Conservation (phyloP, 2,888 invertebrate genomes). For the Ptychoptera albimana region DNA sequence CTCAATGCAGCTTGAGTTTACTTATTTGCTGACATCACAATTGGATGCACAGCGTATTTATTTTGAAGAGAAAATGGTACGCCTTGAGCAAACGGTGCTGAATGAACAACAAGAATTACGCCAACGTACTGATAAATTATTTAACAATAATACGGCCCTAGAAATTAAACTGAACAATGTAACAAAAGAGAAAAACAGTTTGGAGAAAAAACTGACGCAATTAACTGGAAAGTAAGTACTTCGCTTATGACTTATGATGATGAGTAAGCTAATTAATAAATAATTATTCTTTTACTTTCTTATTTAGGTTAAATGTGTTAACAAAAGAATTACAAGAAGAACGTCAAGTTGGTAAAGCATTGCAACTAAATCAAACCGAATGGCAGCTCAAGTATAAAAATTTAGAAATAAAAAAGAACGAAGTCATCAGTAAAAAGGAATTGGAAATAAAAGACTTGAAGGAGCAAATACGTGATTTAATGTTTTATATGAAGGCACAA, state of each 20-base stretch:
- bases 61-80: slow-evolving; percentile 66
- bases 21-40: slow-evolving; percentile 88
- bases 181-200: slow-evolving; percentile 44
- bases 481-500: slow-evolving; percentile 92
- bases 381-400: slow-evolving; percentile 49
- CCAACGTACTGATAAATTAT: slow-evolving; percentile 34
- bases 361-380: slow-evolving; percentile 56
- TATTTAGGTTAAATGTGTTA: slow-evolving; percentile 41
- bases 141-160: slow-evolving; percentile 32
- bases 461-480: slow-evolving; percentile 89
- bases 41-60: slow-evolving; percentile 84
- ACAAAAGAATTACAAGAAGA: slow-evolving; percentile 67
- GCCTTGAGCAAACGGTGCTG: slow-evolving; percentile 32
- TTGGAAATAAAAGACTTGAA: slow-evolving; percentile 65
- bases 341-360: slow-evolving; percentile 61
- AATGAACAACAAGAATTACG: slow-evolving; percentile 40
- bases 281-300: slow-evolving; percentile 1
- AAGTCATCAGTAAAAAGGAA: slow-evolving; percentile 42
- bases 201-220: slow-evolving; percentile 55
- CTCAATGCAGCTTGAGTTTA: slow-evolving; percentile 90
- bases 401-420: slow-evolving; percentile 36
- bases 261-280: neutral
- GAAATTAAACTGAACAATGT: slow-evolving; percentile 36
- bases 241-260: too few species aligned
- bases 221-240: slow-evolving; percentile 40